Conservation (phyloP, 2,888 invertebrate species). For the Philopedon plagiatum region DNA sequence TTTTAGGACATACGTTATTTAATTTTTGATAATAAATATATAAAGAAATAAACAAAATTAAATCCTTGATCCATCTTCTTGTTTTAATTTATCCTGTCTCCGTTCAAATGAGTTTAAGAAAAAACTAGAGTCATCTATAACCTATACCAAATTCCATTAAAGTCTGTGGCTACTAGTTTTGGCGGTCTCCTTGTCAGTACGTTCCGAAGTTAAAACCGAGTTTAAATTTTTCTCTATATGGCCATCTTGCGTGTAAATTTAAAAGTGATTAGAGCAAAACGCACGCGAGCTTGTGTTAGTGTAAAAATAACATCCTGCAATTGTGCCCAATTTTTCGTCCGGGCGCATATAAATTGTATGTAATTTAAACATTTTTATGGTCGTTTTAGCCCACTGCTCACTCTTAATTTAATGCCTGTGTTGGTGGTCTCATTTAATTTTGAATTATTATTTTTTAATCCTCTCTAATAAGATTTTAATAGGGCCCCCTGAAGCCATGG, state of each 20-base stretch:
- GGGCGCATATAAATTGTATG: constrained; percentile 16
- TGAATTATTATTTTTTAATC: constrained; percentile 17
- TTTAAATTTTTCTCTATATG: too few relatives aligned
- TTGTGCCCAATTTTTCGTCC: constrained; percentile 15
- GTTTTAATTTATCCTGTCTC: too few relatives aligned
- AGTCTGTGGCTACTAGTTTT: too few relatives aligned
- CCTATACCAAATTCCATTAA: too few relatives aligned
- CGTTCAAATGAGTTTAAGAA: too few relatives aligned
- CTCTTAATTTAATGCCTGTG: constrained; percentile 11
- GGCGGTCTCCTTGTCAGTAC: too few relatives aligned
- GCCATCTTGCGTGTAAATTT: constrained; percentile 3
- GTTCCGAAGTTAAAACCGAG: too few relatives aligned
- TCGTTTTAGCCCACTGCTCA: constrained; percentile 17
- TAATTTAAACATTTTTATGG: constrained; percentile 19
- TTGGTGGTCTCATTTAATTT: constrained; percentile 20
- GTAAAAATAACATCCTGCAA: constrained; percentile 18
- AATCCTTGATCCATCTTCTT: too few relatives aligned
- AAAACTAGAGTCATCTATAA: too few relatives aligned
- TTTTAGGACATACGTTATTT: too few relatives aligned
- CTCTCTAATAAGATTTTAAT: constrained; percentile 6
- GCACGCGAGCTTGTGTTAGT: constrained; percentile 12
- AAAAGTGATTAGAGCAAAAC: background rate
- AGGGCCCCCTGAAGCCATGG: background rate
- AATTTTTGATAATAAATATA: too few relatives aligned
- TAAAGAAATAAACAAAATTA: too few relatives aligned